phyloP scores from a whole-genome alignment of 1,140 invertebrate species.

The Trachymyrmex cornetzi region DNA sequence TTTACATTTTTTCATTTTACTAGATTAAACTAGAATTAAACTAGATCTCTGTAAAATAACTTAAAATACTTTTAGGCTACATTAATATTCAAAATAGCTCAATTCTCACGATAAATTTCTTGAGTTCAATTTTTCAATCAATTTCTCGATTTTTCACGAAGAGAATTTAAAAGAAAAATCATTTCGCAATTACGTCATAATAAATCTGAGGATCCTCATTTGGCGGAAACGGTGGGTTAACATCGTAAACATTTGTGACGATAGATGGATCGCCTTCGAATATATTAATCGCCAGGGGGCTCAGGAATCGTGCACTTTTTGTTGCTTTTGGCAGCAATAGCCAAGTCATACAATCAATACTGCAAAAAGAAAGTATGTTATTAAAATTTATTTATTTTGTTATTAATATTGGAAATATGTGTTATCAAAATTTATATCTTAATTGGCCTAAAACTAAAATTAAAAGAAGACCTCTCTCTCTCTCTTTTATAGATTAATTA shows the following conservation, averaged over 20 bases:
- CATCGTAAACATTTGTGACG: conserved; percentile 85
- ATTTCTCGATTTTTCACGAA: not conserved
- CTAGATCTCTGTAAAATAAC: not conserved
- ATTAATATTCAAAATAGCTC: not conserved
- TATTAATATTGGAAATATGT: too few species aligned
- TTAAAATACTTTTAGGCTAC: not conserved
- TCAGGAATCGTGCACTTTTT: conserved; percentile 88
- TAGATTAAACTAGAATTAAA: not conserved
- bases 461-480: not conserved
- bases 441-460: not conserved
- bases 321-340: conserved; percentile 89
- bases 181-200: conserved; percentile 64
- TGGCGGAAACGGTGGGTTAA: conserved; percentile 82
- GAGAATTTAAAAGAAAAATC: not conserved
- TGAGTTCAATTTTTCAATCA: not conserved
- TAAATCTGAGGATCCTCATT: conserved; percentile 71
- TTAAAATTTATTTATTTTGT: too few species aligned
- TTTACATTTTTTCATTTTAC: not conserved
- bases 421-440: too few species aligned
- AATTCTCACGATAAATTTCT: not conserved
- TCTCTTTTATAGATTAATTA: too few species aligned
- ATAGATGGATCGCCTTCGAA: conserved; percentile 88
- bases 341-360: conserved; percentile 90
- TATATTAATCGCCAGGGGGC: conserved; percentile 86
- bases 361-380: conserved; percentile 80